Evolutionary conservation across 1,140 invertebrate species (phyloP), one percentile per base, ranked within the genome.

Genomic region (Uloborus diversus): DNA sequence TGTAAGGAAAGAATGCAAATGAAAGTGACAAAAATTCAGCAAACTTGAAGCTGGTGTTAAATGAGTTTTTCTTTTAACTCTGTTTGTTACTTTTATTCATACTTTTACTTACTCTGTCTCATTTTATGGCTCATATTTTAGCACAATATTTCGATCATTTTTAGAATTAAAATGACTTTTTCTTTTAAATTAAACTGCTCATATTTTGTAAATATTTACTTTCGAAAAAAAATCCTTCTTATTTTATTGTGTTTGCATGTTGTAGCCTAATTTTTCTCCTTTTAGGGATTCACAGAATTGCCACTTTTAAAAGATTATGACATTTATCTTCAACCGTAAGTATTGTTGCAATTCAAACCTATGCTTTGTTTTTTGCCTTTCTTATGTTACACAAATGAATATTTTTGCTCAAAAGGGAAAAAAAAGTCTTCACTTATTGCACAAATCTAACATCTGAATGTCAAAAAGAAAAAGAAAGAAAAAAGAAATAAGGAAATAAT

Each of bases 251-350:
- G 3, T 30, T 4, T 30, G 42, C 11, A 4, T 64, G 3, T 4
- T 33, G 4, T n/a, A 20, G 23, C 35, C 17, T 20, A 33, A n/a
- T 0, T 30, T 66, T 49, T 11, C 20, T 64, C n/a, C 13, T 49
- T 47, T n/a, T 47, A 66, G 64, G 64, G 64, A 5, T 66, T 49
- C 49, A n/a, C 37, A 9, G 64, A 66, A 2, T n/a, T 66, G 1
- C 64, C 64, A 17, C 3, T 32, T 2, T 4, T 49, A 17, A 30
- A 66, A 30, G 9, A 17, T 25, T 49, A 49, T 49, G 23, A 27
- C n/a, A 23, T 66, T 51, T 23, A n/a, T 30, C 23, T 28, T 14
- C 64, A 66, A 49, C 42, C 37, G 64, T 66, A 66, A 27, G 64
- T 47, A 1, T n/a, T 49, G 5, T 66, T 49, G 3, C 3, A 28